Evolutionary conservation across 2,888 invertebrate species (phyloP), one percentile per base, ranked within the genome.

Genomic region (Megaustenia siamemsis): DNA sequence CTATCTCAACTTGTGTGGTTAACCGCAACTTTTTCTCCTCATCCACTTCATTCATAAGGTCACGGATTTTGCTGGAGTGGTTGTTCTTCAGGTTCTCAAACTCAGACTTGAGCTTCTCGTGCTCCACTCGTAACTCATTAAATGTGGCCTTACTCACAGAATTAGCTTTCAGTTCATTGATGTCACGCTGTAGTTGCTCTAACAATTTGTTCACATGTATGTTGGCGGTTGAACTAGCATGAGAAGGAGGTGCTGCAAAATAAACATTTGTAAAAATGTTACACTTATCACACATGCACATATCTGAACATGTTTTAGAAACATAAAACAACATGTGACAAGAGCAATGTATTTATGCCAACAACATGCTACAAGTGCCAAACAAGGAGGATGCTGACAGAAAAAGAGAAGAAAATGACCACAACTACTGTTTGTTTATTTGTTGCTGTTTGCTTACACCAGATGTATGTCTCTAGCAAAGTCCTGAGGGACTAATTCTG

Each of bases 71-170:
- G 84, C 92, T 90, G 24, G 90, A 88, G 84, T 89, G 89, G n/a
- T 86, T 90, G 43, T 87, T 88, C 86, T 89, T 90, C 40, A 92
- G 83, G 21, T 86, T 86, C n/a, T 92, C 92, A 71, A 93, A 77
- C 45, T 91, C 91, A 77, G 89, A n/a, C 83, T 90, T 90, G 73
- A 93, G 88, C 79, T 89, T 90, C 69, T 91, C 90, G 69, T 93
- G 89, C 87, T 93, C 92, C 6, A 91, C 89, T 86, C 97, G 97
- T 91, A 96, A 97, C 88, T 96, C 95, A 92, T 97, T 97, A 88
- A 97, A 95, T 92, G 97, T 97, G 88, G 96, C 96, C 95, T 97
- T 96, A 86, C 91, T 92, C 86, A 92, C 90, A 83, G 89, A 89
- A 87, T 90, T 90, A 63, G 88, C 80, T 86, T 89, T 88, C 49